These are phyloP conservation scores for Cyanistes caeruleus DNA, from an alignment of 2,113 vertebrate genomes.

Conservation along the genomic window DNA sequence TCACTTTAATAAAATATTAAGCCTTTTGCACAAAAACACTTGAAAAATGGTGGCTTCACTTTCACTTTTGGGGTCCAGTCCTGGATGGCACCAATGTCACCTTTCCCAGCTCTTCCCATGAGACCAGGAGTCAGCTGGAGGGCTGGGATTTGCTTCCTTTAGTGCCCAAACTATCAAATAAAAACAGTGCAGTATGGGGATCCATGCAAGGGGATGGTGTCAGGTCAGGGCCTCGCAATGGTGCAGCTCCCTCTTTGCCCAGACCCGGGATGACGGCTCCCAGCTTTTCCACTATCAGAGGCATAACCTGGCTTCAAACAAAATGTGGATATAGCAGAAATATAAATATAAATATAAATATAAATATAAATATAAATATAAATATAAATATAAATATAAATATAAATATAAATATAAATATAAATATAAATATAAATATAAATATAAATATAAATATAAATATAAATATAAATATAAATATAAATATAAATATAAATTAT, in stretches of 20 bases:
- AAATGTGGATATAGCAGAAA: fast-evolving
- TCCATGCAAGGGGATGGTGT: background rate
- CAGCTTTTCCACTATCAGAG: background rate
- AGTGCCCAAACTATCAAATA: background rate
- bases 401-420: too few relatives aligned
- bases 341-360: too few relatives aligned
- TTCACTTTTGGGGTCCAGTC: background rate
- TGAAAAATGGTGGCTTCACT: background rate
- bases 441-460: too few relatives aligned
- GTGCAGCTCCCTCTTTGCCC: background rate
- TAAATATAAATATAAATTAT: too few relatives aligned
- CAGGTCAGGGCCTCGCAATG: background rate
- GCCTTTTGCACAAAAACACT: background rate
- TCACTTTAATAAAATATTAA: background rate
- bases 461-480: too few relatives aligned
- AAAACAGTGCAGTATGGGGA: background rate
- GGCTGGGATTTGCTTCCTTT: background rate
- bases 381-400: too few relatives aligned
- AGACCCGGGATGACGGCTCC: background rate
- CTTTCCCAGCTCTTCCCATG: background rate
- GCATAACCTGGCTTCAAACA: fast-evolving
- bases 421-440: too few relatives aligned
- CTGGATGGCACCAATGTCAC: background rate
- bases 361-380: too few relatives aligned
- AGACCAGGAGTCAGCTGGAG: background rate